Base-by-base conservation (phyloP, 2,113 vertebrate species). In the Cynoglossus semilaevis region DNA sequence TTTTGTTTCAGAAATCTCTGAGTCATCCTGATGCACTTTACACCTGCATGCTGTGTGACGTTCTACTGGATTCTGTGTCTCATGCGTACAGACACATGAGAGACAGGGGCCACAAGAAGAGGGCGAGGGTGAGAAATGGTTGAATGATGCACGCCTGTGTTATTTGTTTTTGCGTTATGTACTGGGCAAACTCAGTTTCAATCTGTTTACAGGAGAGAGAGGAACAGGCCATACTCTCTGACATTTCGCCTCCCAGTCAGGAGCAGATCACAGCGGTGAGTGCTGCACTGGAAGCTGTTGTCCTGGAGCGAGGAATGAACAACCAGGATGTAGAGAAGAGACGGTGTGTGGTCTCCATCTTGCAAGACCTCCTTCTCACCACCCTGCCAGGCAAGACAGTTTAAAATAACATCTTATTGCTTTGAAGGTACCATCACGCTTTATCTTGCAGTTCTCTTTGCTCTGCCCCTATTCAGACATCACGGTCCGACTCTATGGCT, bases 401-500 rank as follows among this genome's bases (percentile, higher is more conserved):
- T 3, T 1, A 15, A 2, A 18, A 55, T 2, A 2, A 58, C 47
- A 48, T 56, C 7, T 11, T 42, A 11, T 42, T 15, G 40, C 12
- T 15, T 9, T 14, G 12, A 42, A 42, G 40, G n/a, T n/a, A n/a
- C n/a, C n/a, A n/a, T n/a, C 2, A 42, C 1, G 4, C 7, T 12
- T n/a, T 8, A 15, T n/a, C 14, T 45, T 19, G 10, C 44, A 45
- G 7, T 1, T 8, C 8, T 15, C 14, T 22, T 48, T 6, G 0
- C 56, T n/a, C 63, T 17, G 50, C 38, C 63, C n/a, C 43, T 74
- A 34, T 87, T 77, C 82, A 98, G 96, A 93, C 58, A 93, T 95
- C 80, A 91, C 87, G n/a, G 87, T 97, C 74, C 91, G 94, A 82
- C 86, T 97, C n/a, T 97, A 98, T 85, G 96, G 96, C 67, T 98